phyloP scores from a whole-genome alignment of 2,113 vertebrate species.

The Sminthopsis crassicaudata region DNA sequence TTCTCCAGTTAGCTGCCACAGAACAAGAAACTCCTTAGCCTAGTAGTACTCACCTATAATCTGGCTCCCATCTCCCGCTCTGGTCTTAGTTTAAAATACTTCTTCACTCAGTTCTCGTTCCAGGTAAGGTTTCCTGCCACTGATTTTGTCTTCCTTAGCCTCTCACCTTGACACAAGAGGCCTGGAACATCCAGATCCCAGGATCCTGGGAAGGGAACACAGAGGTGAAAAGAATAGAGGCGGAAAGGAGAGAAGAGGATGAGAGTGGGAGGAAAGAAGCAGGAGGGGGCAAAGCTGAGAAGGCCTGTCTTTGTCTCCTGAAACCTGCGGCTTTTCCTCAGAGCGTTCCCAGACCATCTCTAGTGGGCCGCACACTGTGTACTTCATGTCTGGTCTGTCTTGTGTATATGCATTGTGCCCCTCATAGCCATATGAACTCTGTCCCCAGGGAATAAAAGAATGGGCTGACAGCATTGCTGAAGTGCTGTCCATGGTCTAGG shows the following conservation, averaged over 20 bases:
- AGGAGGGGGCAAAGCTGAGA: not conserved
- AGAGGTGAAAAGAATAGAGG: not conserved
- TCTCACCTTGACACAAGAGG: not conserved
- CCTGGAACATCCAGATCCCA: not conserved
- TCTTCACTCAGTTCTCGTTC: not conserved
- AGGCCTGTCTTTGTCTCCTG: not conserved
- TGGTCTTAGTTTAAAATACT: not conserved
- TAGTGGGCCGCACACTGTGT: not conserved
- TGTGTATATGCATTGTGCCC: not conserved
- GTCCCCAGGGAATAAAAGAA: not conserved
- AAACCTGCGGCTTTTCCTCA: not conserved
- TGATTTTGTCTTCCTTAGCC: not conserved
- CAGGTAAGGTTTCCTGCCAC: not conserved
- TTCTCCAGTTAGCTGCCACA: not conserved
- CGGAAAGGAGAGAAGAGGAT: not conserved
- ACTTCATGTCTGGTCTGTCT: not conserved
- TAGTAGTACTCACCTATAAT: not conserved
- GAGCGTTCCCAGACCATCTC: not conserved
- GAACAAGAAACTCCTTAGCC: not conserved
- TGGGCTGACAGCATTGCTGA: too few relatives aligned
- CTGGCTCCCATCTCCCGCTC: too few relatives aligned
- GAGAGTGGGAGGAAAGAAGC: not conserved
- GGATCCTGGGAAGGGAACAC: not conserved
- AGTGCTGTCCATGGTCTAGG: too few relatives aligned
- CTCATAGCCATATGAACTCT: not conserved